Evolutionary conservation across 1,140 invertebrate species (phyloP).

Genomic region (Tenebrio molitor): DNA sequence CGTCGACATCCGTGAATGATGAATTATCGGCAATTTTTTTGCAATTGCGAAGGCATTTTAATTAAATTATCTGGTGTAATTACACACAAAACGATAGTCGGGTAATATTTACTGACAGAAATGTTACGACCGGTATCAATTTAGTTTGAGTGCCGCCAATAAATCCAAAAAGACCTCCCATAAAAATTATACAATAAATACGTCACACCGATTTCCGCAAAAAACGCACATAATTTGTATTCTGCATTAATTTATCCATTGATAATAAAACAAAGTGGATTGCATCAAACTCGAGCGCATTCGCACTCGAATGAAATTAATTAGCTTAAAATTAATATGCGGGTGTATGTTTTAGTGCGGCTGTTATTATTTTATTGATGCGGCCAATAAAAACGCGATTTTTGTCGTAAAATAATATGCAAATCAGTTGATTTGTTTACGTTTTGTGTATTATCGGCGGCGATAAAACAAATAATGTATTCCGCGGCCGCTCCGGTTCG

Average conservation of each 20-base stretch:
- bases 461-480: slow-evolving; percentile 1
- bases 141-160: not conserved
- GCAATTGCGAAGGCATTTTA: not conserved
- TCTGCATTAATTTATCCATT: not conserved
- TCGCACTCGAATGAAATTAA: not conserved
- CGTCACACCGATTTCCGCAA: not conserved
- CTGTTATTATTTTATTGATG: not conserved
- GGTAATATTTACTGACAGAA: not conserved
- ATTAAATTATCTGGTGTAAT: not conserved
- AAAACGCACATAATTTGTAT: not conserved
- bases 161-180: not conserved
- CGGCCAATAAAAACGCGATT: not conserved
- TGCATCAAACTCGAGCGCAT: not conserved
- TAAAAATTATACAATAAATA: not conserved
- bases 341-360: not conserved
- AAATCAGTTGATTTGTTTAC: not conserved
- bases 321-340: slow-evolving; percentile 6
- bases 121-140: not conserved
- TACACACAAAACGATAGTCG: not conserved
- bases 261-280: not conserved
- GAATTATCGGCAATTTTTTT: too few relatives aligned
- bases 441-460: not conserved
- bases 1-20: too few relatives aligned
- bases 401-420: not conserved
- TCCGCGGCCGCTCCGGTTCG: not conserved